Base-by-base conservation (phyloP, 2,888 invertebrate genomes). In the Iselma pallidipennis region DNA sequence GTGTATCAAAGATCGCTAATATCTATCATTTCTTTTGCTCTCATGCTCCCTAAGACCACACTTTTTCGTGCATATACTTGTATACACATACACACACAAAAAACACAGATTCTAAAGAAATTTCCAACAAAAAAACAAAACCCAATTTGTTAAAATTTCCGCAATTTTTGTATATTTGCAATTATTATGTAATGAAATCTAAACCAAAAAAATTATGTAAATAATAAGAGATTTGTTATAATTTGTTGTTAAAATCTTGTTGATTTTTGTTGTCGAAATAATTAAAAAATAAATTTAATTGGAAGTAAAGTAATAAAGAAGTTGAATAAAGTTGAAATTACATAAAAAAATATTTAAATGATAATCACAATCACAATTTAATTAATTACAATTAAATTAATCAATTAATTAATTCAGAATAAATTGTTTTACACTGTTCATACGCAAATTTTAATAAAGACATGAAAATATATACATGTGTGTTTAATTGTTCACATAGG, bases 341-440 rank as follows among this genome's bases (percentile, higher is more conserved):
- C n/a, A n/a, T n/a, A 25, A 54, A 55, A 54, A 23, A 25, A 50
- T 54, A 58, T 45, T 51, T 14, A 21, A 16, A 55, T 66, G 62
- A 76, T 73, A 72, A 75, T 74, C 71, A 76, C 76, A 74, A 76
- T 76, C 76, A 74, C 76, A 71, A 71, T 33, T 31, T 21, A 51
- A 52, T 52, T 52, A 28, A 21, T 52, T 26, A 31, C n/a, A n/a
- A n/a, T n/a, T n/a, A n/a, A n/a, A 16, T 26, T 70, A 75, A 73
- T 74, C 74, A 70, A 73, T 37, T 14, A 45, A 23, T 45, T 45
- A 45, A 45, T 45, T 23, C 45, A 45, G 1, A 45, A 45, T 45
- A 45, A 71, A 77, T 77, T 78, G 74, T 78, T 78, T 78, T 78
- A 74, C 78, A 78, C 77, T 71, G 69, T 77, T 78, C 77, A 74